Evolutionary conservation across 2,797 vertebrate species (phyloP), one percentile per base, ranked within the genome.

Genomic region (Gymnoscopelus microlampas): DNA sequence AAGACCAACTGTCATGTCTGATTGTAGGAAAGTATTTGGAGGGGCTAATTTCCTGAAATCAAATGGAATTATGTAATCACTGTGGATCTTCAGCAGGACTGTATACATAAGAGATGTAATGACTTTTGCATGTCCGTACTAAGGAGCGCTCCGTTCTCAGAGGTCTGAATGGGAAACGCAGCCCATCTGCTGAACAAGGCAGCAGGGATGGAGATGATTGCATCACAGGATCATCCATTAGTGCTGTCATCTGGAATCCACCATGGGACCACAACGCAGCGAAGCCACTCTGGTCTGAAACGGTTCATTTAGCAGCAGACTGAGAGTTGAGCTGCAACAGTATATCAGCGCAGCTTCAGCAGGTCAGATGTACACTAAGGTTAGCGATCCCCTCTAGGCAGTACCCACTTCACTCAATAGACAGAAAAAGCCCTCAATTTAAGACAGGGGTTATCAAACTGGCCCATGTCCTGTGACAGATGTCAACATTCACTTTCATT

Each of bases 141-240:
- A 86, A 77, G 72, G 49, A 79, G 73, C 64, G 76, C 66, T 82
- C 7, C 77, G 48, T 62, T 69, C 69, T 86, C 74, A 57, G 63
- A 85, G 85, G 63, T 63, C 79, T 78, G 66, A 82, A 77, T 64
- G 68, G 62, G 79, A 83, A 89, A 87, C 74, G 24, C 71, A 75
- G 81, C 72, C 83, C 80, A 85, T 88, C 78, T 84, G 73, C 82
- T 77, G 74, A 87, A 84, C 71, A 74, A 73, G 79, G 80, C 76
- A 65, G 77, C 67, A 1, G 83, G 71, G 80, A 83, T 82, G 66
- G 65, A 87, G 80, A 85, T 86, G 85, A 88, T 87, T 91, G 83
- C 80, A 85, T 85, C 82, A 88, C 83, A 82, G 74, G 82, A 84
- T 80, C 81, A 78, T 86, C 84, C 64, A 88, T 91, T 86, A 82